These are phyloP conservation scores for Neosilurus hyrtlii DNA, from an alignment of 2,797 vertebrate genomes.

Conservation along the genomic window DNA sequence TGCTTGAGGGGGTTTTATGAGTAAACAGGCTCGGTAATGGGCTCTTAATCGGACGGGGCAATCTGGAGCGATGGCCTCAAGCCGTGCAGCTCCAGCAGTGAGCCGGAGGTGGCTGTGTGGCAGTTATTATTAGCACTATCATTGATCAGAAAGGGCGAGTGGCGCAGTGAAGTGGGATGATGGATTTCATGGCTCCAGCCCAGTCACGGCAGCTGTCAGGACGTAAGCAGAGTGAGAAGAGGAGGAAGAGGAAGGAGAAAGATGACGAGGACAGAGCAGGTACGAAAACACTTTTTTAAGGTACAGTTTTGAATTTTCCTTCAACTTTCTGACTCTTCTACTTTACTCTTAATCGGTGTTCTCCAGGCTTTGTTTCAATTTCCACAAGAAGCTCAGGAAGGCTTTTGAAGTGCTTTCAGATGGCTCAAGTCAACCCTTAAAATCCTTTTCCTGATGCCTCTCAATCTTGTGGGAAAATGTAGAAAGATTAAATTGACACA, in stretches of 20 bases:
- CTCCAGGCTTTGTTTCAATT: constrained; percentile 29
- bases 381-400: constrained; percentile 1
- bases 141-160: constrained; percentile 74
- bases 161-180: constrained; percentile 67
- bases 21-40: constrained; percentile 78
- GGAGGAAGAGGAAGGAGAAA: constrained; percentile 17
- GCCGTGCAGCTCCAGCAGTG: constrained; percentile 67
- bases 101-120: constrained; percentile 72
- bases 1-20: constrained; percentile 66
- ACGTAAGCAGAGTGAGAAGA: constrained; percentile 19
- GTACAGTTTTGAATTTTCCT: constrained; percentile 6
- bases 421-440: constrained; percentile 6
- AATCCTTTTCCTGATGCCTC: constrained; percentile 14
- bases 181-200: constrained; percentile 67
- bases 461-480: constrained; percentile 36
- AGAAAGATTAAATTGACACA: constrained; percentile 25
- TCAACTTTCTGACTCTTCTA: constrained; percentile 4
- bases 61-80: constrained; percentile 72
- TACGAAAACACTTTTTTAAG: not conserved
- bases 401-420: constrained; percentile 13
- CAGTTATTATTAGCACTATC: constrained; percentile 81
- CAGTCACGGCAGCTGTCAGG: constrained; percentile 61
- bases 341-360: constrained; percentile 31
- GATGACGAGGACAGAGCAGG: not conserved
- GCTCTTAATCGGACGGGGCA: constrained; percentile 74